Percentiles rank a stretch among this genome's conserved stretches.
phyloP scores from a whole-genome alignment of 1,140 invertebrate genomes.

The Sycobia sp. region DNA sequence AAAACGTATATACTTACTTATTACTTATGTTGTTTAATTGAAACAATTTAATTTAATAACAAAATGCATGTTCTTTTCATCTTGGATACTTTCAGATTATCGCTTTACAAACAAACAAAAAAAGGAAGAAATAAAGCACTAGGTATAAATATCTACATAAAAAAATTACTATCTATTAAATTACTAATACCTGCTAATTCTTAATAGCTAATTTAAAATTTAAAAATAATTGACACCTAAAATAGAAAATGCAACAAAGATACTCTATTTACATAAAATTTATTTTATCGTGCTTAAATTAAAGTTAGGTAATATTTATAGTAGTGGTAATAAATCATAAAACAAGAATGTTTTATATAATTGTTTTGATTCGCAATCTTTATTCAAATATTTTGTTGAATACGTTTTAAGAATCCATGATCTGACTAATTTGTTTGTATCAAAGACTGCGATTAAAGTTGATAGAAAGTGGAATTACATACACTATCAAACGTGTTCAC shows the following conservation, averaged over 20 bases:
- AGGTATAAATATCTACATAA: too few relatives aligned
- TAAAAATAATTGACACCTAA: conserved; percentile 25
- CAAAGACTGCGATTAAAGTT: conserved; percentile 13
- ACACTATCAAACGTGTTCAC: conserved; percentile 12
- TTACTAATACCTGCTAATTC: too few relatives aligned
- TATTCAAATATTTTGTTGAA: conserved; percentile 30
- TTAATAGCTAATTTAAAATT: conserved; percentile 1
- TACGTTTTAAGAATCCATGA: conserved; percentile 56
- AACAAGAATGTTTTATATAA: conserved; percentile 41
- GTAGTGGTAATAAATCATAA: conserved; percentile 47
- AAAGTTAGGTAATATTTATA: conserved; percentile 53
- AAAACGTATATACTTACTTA: conserved; percentile 38
- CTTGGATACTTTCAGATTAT: conserved; percentile 24
- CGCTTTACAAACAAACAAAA: not conserved
- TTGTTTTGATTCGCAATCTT: conserved; percentile 38
- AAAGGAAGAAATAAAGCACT: too few relatives aligned
- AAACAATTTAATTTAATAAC: conserved; percentile 5
- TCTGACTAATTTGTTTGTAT: conserved; percentile 18
- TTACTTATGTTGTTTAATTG: conserved; percentile 27
- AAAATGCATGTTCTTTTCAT: conserved; percentile 13
- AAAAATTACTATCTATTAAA: too few relatives aligned
- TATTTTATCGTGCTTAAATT: conserved; percentile 52
- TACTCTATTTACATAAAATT: conserved; percentile 57
- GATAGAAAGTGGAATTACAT: conserved; percentile 17
- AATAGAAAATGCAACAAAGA: conserved; percentile 54